phyloP scores from a whole-genome alignment of 2,113 vertebrate species.

The Ciconia stormi region DNA sequence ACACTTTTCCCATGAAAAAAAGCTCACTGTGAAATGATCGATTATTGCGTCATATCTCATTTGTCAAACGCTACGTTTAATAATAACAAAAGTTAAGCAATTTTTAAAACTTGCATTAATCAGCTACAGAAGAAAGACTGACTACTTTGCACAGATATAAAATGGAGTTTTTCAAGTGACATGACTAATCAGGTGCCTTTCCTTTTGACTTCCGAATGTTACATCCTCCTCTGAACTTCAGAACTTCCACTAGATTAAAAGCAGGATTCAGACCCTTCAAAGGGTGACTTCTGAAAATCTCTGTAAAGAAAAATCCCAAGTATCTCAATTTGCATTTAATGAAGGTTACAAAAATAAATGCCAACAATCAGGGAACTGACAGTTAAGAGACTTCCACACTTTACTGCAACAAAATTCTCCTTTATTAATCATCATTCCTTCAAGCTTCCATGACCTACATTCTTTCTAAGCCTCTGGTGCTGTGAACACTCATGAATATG shows the following conservation, averaged over 20 bases:
- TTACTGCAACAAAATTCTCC: not conserved
- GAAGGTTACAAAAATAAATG: not conserved
- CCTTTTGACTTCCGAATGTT: not conserved
- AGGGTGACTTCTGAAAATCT: not conserved
- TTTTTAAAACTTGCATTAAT: slow-evolving; percentile 15
- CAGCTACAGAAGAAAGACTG: not conserved
- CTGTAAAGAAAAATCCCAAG: not conserved
- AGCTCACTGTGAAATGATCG: not conserved
- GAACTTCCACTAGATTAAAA: not conserved
- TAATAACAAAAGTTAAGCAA: slow-evolving; percentile 4
- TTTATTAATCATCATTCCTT: not conserved
- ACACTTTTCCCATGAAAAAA: not conserved
- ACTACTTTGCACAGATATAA: not conserved
- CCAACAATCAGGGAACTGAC: not conserved
- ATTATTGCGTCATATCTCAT: slow-evolving; percentile 18
- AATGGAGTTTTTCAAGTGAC: not conserved
- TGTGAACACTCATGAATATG: not conserved
- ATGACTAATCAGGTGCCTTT: not conserved
- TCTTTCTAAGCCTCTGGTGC: not conserved
- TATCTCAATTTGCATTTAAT: not conserved
- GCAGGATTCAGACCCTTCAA: not conserved
- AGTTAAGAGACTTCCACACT: not conserved
- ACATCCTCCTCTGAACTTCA: not conserved
- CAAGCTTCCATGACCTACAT: not conserved
- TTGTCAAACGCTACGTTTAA: slow-evolving; percentile 33